Conservation (phyloP, 92 coral and sea anemone genomes). For the Palythoa heliodiscus region DNA sequence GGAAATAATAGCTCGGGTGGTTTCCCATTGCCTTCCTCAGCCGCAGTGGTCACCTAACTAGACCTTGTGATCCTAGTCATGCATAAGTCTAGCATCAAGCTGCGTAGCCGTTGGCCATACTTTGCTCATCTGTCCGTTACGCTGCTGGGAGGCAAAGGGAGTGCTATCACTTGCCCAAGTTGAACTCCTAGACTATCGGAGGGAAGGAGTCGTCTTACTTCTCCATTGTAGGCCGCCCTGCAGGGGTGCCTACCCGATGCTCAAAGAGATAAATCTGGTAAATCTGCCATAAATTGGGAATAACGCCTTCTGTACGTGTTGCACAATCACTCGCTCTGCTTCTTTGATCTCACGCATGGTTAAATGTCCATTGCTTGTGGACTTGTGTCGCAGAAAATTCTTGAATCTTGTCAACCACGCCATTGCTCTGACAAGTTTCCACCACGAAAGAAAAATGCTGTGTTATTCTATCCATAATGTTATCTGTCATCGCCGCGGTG, state of each 20-base stretch:
- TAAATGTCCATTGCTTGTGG: neutral
- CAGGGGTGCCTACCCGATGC: neutral
- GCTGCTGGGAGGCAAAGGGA: no score
- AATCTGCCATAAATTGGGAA: no score
- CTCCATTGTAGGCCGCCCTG: neutral
- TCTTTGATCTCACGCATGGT: neutral
- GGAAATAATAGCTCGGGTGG: constrained; percentile 21
- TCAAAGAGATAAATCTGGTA: no score
- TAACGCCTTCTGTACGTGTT: neutral
- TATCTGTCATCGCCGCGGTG: neutral
- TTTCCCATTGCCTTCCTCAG: constrained; percentile 43
- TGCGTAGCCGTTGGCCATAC: neutral
- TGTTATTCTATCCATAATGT: neutral
- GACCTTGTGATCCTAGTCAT: constrained; percentile 1
- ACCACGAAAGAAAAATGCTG: no score
- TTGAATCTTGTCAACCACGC: neutral
- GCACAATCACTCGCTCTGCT: neutral
- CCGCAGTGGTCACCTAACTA: constrained; percentile 3
- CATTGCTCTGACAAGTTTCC: no score
- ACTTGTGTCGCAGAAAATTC: constrained; percentile 21
- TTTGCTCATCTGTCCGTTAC: neutral
- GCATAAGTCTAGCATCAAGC: neutral
- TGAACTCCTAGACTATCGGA: no score
- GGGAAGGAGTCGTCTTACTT: no score
- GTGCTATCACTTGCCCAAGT: neutral